phyloP scores from a whole-genome alignment of 2,113 vertebrate species.

The Gambusia affinis region DNA sequence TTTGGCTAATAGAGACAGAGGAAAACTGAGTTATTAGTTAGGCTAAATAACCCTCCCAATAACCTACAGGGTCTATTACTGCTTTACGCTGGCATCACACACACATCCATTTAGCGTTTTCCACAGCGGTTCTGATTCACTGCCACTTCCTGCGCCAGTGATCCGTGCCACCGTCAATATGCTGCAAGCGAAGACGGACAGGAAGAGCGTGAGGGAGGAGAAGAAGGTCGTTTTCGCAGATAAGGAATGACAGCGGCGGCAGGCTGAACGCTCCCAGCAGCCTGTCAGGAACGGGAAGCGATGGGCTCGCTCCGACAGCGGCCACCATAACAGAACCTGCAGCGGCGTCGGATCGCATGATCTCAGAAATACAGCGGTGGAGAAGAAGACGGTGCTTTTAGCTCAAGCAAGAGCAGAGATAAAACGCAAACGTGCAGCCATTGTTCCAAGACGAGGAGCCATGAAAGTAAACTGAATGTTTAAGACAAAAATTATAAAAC shows the following conservation, averaged over 20 bases:
- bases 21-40: slow-evolving; percentile 58
- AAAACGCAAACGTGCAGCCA: background rate
- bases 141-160: slow-evolving; percentile 15
- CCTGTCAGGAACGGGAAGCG: slow-evolving; percentile 45
- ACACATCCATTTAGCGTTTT: background rate
- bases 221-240: slow-evolving; percentile 50
- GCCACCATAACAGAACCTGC: slow-evolving; percentile 26
- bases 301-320: slow-evolving; percentile 29
- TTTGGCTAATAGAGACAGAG: slow-evolving; percentile 56
- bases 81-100: background rate
- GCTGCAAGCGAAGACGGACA: slow-evolving; percentile 25
- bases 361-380: slow-evolving; percentile 3
- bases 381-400: background rate
- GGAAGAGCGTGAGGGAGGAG: slow-evolving; percentile 27
- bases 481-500: background rate
- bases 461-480: background rate
- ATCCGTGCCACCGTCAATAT: slow-evolving; percentile 43
- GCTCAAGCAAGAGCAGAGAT: background rate
- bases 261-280: slow-evolving; percentile 36
- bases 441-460: background rate
- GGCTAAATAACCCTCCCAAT: slow-evolving; percentile 48
- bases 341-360: slow-evolving; percentile 17
- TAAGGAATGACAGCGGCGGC: slow-evolving; percentile 57
- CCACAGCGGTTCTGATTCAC: slow-evolving; percentile 11
- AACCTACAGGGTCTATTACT: slow-evolving; percentile 22